These are phyloP conservation scores for Corella eumyota DNA, from an alignment of 23 tunicate genomes.

Conservation along the genomic window DNA sequence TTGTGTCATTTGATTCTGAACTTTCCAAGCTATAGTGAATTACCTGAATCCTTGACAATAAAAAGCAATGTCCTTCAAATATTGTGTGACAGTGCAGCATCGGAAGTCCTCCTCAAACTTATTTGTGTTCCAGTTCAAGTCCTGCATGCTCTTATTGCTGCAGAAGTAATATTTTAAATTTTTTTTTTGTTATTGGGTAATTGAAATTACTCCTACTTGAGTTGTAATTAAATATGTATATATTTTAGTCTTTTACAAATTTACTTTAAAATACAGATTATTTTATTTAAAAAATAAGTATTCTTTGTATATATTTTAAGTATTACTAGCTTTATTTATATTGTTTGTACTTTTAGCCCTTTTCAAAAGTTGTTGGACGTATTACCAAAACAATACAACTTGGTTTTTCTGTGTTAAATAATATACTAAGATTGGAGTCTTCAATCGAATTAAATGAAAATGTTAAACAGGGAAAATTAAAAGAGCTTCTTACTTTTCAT, in stretches of 20 bases:
- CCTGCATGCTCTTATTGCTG: slow-evolving; percentile 42
- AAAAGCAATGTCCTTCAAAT: slow-evolving; percentile 8
- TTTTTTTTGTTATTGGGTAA: neutral
- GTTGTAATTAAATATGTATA: too few species aligned
- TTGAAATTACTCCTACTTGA: too few species aligned
- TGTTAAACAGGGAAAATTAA: too few species aligned
- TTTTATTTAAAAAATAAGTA: too few species aligned
- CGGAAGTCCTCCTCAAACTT: slow-evolving; percentile 44
- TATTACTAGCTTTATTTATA: too few species aligned
- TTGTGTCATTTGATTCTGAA: slow-evolving; percentile 49
- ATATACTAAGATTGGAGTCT: slow-evolving; percentile 38
- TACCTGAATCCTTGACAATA: too few species aligned
- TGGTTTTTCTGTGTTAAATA: slow-evolving; percentile 73
- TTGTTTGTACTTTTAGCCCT: too few species aligned
- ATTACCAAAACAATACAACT: slow-evolving; percentile 33
- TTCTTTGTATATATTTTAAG: too few species aligned
- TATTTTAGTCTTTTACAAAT: too few species aligned
- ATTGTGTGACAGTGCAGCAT: slow-evolving; percentile 28
- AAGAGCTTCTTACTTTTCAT: too few species aligned
- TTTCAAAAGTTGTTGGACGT: neutral
- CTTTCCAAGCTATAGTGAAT: slow-evolving; percentile 1
- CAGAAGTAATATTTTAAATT: slow-evolving; percentile 15
- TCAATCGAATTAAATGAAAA: neutral
- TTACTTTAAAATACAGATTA: too few species aligned
- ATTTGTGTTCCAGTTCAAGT: slow-evolving; percentile 30